phyloP scores from a whole-genome alignment of 2,888 invertebrate genomes.

The Neria commutata region DNA sequence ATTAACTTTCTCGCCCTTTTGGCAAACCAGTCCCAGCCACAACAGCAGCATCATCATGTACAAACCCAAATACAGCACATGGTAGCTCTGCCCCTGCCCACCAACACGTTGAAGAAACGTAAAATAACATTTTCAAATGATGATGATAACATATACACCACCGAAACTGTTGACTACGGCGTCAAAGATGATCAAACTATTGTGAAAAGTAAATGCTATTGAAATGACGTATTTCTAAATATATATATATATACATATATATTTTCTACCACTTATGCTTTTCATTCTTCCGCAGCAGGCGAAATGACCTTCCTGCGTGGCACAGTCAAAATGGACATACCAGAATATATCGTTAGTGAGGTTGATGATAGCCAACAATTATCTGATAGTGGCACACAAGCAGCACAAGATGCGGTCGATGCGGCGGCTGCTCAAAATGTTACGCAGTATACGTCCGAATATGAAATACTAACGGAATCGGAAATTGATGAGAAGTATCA shows the following conservation, averaged over 20 bases:
- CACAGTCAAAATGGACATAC: conserved; percentile 66
- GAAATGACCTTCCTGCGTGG: conserved; percentile 62
- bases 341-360: conserved; percentile 64
- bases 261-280: not conserved
- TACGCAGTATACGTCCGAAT: conserved; percentile 59
- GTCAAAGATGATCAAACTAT: conserved; percentile 54
- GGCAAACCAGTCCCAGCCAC: conserved; percentile 33
- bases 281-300: conserved; percentile 48
- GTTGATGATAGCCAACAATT: conserved; percentile 55
- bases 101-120: conserved; percentile 49
- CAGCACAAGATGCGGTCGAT: conserved; percentile 54
- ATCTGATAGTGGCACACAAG: conserved; percentile 52
- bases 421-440: conserved; percentile 51
- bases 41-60: conserved; percentile 50
- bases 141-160: conserved; percentile 59
- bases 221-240: not conserved
- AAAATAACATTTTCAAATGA: conserved; percentile 61
- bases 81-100: conserved; percentile 43
- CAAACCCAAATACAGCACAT: conserved; percentile 57
- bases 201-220: conserved; percentile 50
- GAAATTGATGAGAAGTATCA: conserved; percentile 59
- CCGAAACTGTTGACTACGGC: conserved; percentile 57
- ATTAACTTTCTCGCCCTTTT: too few species aligned
- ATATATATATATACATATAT: not conserved
- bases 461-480: conserved; percentile 60